These are phyloP conservation scores for Phenganax stokvisi DNA, from an alignment of 92 coral and sea anemone species.

Conservation along the genomic window DNA sequence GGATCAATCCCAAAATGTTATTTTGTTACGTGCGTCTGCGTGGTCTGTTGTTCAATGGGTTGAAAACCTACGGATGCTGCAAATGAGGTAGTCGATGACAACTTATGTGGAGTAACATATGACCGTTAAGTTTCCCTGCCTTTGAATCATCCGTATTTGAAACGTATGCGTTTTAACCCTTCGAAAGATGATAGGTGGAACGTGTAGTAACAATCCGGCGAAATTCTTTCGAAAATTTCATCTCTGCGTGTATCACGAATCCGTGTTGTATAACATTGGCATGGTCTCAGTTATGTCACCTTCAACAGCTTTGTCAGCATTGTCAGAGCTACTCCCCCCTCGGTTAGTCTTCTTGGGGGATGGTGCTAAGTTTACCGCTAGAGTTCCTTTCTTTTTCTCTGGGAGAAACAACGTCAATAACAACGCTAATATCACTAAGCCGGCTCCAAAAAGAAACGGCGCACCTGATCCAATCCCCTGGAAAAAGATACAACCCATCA, in stretches of 20 bases:
- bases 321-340: constrained; percentile 28
- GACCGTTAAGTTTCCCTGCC: no score
- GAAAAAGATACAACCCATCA: background rate
- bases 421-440: constrained; percentile 86
- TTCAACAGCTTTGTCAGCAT: constrained; percentile 1
- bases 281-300: constrained; percentile 14
- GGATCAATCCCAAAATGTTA: no score
- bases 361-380: constrained; percentile 46
- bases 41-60: no score
- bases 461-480: constrained; percentile 90
- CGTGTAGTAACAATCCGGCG: no score
- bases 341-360: constrained; percentile 61
- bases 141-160: no score
- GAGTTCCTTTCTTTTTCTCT: constrained; percentile 57
- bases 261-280: constrained; percentile 35
- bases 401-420: constrained; percentile 93
- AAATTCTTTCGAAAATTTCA: background rate
- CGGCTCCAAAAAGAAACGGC: constrained; percentile 98
- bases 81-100: no score
- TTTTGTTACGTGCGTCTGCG: no score
- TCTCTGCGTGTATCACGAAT: constrained; percentile 18
- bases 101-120: no score
- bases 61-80: no score
- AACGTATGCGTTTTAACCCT: no score
- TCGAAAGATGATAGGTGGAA: no score